Base-by-base conservation (phyloP, 2,797 vertebrate genomes). In the Sebastes vulpes region DNA sequence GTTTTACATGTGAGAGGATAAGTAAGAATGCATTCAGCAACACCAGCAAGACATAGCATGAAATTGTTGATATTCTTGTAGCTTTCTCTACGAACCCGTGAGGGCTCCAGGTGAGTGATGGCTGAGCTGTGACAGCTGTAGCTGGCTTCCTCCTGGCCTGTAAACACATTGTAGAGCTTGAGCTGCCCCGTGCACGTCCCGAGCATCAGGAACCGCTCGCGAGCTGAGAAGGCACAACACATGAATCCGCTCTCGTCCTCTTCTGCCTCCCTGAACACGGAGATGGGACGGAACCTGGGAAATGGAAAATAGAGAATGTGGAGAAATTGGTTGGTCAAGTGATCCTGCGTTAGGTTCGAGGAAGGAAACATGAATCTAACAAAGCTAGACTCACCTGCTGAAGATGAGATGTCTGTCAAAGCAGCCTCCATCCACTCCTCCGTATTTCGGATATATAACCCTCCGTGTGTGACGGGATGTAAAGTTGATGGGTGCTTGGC, bases 331-430 rank as follows among this genome's bases (percentile, higher is more conserved):
- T n/a, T 12, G 4, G 54, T 38, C 0, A 20, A 25, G 32, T 54
- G 20, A 21, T 10, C 8, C 1, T 9, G 59, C 1, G 18, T 57
- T 21, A 28, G 53, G 7, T 50, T 56, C 11, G 28, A 6, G 16
- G 3, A 58, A 16, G 48, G 1, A 9, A 52, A 76, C 12, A 29
- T 23, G 2, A 79, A 60, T 48, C 12, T 9, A 72, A 16, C 4
- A 57, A 71, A 66, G 53, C 10, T 18, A 16, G 1, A 20, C 81
- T 92, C 88, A 99, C 99, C 99, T 98, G 97, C 99, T 97, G 86
- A 99, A 99, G 92, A 99, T 99, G 82, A 99, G 98, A 88, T 99
- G 98, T 90, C 99, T 95, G 96, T 99, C 98, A 92, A 99, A 99
- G 95, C 98, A 99, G 69, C 98, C 99, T 66, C 99, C 99, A 85